Conservation (phyloP, 2,797 vertebrate genomes). For the Buceros bicornis region DNA sequence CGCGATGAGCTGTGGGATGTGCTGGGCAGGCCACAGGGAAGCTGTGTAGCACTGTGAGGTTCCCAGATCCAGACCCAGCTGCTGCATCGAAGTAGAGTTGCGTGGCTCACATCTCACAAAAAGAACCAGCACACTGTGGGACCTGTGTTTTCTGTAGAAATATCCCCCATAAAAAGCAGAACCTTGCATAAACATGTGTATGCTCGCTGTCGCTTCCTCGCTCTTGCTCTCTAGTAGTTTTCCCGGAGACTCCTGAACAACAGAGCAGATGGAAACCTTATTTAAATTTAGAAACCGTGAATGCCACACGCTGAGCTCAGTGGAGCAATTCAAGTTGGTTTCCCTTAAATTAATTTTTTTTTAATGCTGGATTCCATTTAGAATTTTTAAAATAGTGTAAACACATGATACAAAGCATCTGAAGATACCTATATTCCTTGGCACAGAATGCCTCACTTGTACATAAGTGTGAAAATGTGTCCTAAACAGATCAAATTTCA, state of each 20-base stretch:
- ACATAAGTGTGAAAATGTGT: conserved; percentile 59
- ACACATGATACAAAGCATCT: not conserved
- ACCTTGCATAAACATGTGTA: not conserved
- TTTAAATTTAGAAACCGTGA: conserved; percentile 74
- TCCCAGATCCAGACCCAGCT: not conserved
- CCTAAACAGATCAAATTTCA: conserved; percentile 70
- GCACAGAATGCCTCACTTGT: conserved; percentile 13
- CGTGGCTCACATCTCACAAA: not conserved
- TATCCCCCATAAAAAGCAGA: not conserved
- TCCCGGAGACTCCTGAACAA: conserved; percentile 28
- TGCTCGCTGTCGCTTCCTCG: not conserved
- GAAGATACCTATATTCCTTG: conserved; percentile 33
- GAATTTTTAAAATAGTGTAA: conserved; percentile 11
- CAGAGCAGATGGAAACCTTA: conserved; percentile 76
- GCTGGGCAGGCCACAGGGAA: not conserved
- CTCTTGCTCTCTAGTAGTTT: conserved; percentile 18
- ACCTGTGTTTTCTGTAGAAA: not conserved
- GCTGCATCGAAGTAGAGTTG: not conserved
- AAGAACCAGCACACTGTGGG: not conserved
- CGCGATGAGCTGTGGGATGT: not conserved
- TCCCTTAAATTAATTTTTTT: conserved; percentile 26
- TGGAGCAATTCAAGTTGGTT: conserved; percentile 68
- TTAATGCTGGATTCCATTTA: conserved; percentile 36
- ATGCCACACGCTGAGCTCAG: conserved; percentile 66
- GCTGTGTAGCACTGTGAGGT: accelerated